Evolutionary conservation across 2,797 vertebrate genomes (phyloP).

Genomic region (Hippopotamyrus pictus): DNA sequence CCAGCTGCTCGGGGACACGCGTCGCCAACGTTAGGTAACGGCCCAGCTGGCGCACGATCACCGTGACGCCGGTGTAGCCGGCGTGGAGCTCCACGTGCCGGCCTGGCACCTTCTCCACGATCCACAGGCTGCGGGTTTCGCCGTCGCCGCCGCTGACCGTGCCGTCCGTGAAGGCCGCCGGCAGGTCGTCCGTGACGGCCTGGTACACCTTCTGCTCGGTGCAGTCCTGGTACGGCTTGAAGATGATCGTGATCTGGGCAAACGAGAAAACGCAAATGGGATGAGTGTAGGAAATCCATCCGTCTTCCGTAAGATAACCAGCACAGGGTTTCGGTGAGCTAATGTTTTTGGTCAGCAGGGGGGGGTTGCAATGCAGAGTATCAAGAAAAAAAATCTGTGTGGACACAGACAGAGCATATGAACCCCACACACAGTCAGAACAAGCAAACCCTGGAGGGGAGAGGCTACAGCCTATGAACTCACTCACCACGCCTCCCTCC

Average conservation of each 20-base stretch:
- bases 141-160: conserved; percentile 78
- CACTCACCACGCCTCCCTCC: background rate
- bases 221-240: conserved; percentile 87
- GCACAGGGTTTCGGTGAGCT: background rate
- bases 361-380: background rate
- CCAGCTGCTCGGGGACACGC: conserved; percentile 81
- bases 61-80: conserved; percentile 84
- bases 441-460: background rate
- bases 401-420: background rate
- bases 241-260: conserved; percentile 85
- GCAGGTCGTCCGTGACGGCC: conserved; percentile 85
- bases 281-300: background rate
- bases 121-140: conserved; percentile 73
- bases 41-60: conserved; percentile 85
- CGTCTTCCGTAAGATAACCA: background rate
- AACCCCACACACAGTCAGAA: background rate
- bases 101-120: conserved; percentile 77
- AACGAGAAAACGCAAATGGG: background rate
- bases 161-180: conserved; percentile 89
- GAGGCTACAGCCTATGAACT: background rate
- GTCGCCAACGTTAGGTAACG: conserved; percentile 85
- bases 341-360: background rate
- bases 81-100: conserved; percentile 83
- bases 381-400: background rate
- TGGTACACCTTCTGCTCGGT: conserved; percentile 96